Base-by-base conservation (phyloP, 1,140 invertebrate species). In the Drosophila simulans region DNA sequence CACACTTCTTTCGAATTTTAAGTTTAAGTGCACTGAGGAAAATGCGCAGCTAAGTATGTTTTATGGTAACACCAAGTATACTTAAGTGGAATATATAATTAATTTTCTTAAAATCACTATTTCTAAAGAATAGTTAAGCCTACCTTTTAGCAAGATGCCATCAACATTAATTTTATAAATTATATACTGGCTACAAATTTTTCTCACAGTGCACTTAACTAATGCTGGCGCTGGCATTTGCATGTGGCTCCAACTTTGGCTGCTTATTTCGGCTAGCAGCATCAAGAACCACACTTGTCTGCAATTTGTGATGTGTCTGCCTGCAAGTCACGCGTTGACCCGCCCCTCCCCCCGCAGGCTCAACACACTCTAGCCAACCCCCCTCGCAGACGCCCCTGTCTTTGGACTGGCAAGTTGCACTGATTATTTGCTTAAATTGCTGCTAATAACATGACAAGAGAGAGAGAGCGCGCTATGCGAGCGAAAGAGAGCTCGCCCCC, bases 381-480 rank as follows among this genome's bases (percentile, higher is more conserved):
- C 10, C 22, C 17, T 51, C 3, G n/a, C 8, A 35, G 34, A 15
- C 35, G 15, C 51, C 46, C 25, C 37, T 59, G 49, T 22, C 11
- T 8, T 46, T 51, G 25, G 35, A 62, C 56, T 76, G 72, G 81
- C 74, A 82, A 84, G 84, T 75, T 89, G 80, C 75, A 78, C 69
- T 90, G 90, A 88, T 91, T 91, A 91, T 91, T 91, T 91, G 90
- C 90, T 91, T 91, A 91, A 91, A 91, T 91, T 91, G 90, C 90
- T 91, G 90, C 90, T 91, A 91, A 91, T 91, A 91, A 91, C 90
- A 91, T 91, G 90, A 91, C 90, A 78, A 91, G 90, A 77, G 37
- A 78, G 37, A 78, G 57, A 83, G 64, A 71, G 48, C 42, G 63
- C 65, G 65, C 68, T 48, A 73, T 34, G 11, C 27, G 35, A 42